Percentiles rank a stretch among this genome's conserved stretches.
phyloP scores from a whole-genome alignment of 2,888 invertebrate genomes.

The Eupithecia inturbata region DNA sequence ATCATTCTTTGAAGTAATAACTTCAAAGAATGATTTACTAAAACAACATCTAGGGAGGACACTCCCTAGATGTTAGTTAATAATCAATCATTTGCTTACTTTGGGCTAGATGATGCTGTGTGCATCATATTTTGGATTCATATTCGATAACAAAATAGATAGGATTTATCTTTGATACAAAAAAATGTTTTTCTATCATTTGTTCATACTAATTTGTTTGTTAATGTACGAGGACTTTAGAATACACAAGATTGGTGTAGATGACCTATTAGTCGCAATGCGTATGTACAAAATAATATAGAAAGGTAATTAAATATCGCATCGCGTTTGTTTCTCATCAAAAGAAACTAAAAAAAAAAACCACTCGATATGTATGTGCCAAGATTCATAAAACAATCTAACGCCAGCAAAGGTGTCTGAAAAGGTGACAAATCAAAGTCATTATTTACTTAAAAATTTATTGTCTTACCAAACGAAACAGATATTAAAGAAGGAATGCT shows the following conservation, averaged over 20 bases:
- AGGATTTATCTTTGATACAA: neutral
- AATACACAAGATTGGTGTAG: neutral
- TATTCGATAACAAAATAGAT: neutral
- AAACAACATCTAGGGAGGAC: no score
- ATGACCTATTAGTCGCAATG: neutral
- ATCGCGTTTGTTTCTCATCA: neutral
- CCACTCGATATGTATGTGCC: neutral
- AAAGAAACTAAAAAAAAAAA: neutral
- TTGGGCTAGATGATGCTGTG: neutral
- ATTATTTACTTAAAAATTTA: conserved; percentile 71
- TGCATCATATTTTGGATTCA: neutral
- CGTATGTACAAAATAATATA: neutral
- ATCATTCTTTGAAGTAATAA: neutral
- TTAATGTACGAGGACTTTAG: neutral
- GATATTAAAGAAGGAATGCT: conserved; percentile 75
- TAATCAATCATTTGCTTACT: neutral
- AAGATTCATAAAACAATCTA: neutral
- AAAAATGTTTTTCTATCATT: neutral
- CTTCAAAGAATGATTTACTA: no score
- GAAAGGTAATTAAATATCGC: neutral
- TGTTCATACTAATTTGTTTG: neutral
- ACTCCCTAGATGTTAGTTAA: neutral
- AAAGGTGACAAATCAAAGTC: conserved; percentile 55
- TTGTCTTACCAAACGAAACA: conserved; percentile 74
- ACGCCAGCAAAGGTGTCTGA: conserved; percentile 61